Evolutionary conservation across 2,888 invertebrate species (phyloP).

Genomic region (Ophion ellenae): DNA sequence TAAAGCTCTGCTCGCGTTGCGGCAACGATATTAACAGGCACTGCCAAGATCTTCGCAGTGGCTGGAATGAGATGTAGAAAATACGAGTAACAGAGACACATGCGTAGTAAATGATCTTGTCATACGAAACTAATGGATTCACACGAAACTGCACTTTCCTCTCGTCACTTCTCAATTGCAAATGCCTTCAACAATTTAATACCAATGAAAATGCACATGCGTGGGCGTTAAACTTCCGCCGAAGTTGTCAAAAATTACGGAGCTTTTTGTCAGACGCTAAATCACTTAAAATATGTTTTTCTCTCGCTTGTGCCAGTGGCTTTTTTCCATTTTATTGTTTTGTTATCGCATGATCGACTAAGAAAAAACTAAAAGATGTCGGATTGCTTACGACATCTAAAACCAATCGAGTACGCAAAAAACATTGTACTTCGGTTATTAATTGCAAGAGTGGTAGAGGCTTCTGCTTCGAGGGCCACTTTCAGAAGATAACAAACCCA

Average conservation of each 20-base stretch:
- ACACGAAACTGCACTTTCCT: conserved; percentile 39
- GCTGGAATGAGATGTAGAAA: background rate
- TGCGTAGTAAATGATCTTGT: conserved; percentile 16
- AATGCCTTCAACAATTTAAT: background rate
- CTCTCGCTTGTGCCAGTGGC: background rate
- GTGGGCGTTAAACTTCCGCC: background rate
- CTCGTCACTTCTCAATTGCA: background rate
- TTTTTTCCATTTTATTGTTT: background rate
- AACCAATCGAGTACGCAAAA: no score
- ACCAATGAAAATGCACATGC: background rate
- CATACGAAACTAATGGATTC: conserved; percentile 12
- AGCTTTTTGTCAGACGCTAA: background rate
- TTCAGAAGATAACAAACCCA: no score
- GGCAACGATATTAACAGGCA: conserved; percentile 1
- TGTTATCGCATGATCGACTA: background rate
- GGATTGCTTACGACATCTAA: no score
- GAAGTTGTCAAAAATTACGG: background rate
- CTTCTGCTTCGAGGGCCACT: no score
- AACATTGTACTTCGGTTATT: no score
- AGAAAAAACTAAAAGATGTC: background rate
- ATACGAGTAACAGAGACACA: conserved; percentile 6
- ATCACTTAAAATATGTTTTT: background rate
- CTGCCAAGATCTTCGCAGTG: conserved; percentile 32
- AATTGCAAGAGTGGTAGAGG: no score
- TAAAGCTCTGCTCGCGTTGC: conserved; percentile 17